A percentile compares a stretch with the other conserved stretches of the same genome.
phyloP scores from a whole-genome alignment of 2,113 vertebrate species.

The Edolisoma coerulescens region DNA sequence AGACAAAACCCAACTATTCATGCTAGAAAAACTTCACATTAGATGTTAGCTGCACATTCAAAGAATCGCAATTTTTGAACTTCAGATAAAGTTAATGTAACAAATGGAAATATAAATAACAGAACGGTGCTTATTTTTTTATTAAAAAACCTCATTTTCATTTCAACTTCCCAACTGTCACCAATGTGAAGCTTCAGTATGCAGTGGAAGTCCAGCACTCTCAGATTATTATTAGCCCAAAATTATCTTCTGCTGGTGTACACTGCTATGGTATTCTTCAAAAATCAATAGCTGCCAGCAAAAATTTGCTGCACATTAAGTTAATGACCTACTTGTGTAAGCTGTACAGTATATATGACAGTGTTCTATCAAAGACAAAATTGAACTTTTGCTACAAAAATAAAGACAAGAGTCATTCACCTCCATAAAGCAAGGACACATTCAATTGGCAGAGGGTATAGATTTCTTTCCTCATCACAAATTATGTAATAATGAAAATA shows the following conservation, averaged over 20 bases:
- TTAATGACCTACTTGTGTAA: neutral
- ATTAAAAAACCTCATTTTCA: neutral
- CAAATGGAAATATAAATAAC: neutral
- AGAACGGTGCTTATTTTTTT: neutral
- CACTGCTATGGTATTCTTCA: neutral
- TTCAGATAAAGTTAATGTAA: neutral
- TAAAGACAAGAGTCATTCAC: neutral
- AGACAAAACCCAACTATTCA: neutral
- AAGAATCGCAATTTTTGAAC: neutral
- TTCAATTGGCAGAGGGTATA: neutral
- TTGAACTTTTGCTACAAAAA: neutral
- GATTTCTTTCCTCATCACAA: neutral
- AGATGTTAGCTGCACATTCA: neutral
- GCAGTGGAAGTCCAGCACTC: neutral
- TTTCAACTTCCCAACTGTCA: neutral
- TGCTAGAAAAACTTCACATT: neutral
- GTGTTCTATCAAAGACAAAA: neutral
- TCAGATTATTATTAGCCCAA: neutral
- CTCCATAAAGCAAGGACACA: neutral
- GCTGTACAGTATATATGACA: neutral
- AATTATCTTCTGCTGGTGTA: neutral
- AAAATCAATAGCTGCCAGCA: conserved; percentile 33
- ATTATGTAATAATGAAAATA: neutral
- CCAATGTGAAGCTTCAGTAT: neutral
- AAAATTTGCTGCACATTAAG: neutral